Evolutionary conservation across 2,113 vertebrate species (phyloP).

Genomic region (Isurus oxyrinchus): DNA sequence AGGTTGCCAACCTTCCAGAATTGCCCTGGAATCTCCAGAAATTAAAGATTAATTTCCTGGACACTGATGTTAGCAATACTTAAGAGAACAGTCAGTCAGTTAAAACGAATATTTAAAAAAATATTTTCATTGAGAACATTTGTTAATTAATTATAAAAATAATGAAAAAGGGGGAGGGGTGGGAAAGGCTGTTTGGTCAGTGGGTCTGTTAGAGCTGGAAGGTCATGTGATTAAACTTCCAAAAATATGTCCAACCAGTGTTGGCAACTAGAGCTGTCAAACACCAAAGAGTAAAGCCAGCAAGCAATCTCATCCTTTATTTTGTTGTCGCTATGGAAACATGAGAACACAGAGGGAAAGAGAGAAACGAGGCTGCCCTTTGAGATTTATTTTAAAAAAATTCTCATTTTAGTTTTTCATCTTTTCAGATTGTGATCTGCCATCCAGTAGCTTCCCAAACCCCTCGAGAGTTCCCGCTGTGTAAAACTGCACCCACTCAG

Average conservation of each 20-base stretch:
- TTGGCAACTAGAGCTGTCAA: neutral
- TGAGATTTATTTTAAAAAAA: conserved; percentile 11
- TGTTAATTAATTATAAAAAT: neutral
- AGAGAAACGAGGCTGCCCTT: neutral
- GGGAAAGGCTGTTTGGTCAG: neutral
- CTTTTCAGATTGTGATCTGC: neutral
- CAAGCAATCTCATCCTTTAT: conserved; percentile 26
- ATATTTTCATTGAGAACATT: neutral
- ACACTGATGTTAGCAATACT: neutral
- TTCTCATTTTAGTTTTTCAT: neutral
- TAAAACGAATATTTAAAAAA: neutral
- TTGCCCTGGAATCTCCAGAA: neutral
- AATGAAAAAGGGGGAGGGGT: neutral
- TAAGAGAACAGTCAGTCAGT: neutral
- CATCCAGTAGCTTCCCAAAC: neutral
- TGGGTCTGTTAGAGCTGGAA: neutral
- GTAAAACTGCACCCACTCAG: neutral
- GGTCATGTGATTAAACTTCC: neutral
- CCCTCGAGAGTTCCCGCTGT: neutral
- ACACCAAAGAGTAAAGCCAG: neutral
- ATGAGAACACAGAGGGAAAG: neutral
- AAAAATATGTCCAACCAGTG: neutral
- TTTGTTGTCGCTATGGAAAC: conserved; percentile 7
- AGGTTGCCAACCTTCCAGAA: neutral
- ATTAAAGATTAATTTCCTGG: neutral